Evolutionary conservation across 2,888 invertebrate genomes (phyloP), one percentile per base, ranked within the genome.

Genomic region (Spatulosminthurus flaviceps): DNA sequence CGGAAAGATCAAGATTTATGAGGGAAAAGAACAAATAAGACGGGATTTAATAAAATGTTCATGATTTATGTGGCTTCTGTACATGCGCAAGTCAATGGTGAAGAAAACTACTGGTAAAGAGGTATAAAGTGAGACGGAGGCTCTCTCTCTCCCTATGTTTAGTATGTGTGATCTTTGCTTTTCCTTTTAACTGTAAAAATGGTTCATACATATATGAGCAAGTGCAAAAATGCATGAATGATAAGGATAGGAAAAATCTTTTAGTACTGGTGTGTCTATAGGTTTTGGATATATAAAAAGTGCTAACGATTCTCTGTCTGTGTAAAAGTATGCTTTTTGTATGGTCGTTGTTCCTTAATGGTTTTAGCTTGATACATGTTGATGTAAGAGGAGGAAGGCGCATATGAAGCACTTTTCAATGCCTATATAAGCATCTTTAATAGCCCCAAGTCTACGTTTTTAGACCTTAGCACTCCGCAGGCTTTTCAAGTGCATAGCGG

Each of bases 11-110:
- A 79, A 82, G 82, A 82, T 82, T 82, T 82, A 82, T 82, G 79
- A 79, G 51, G 72, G 72, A 78, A 79, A 80, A 80, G 82, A 82
- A 82, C 82, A 82, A 82, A 82, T 82, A 82, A 78, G 82, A 77
- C 79, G 80, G 81, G 82, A 82, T 82, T 82, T 82, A 82, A 82
- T 82, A 82, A 82, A 82, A 82, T 82, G 79, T 78, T 71, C 78
- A 81, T 82, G 82, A 82, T 82, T 82, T 82, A 82, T 82, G 80
- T 69, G 80, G 76, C 77, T 81, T 73, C 79, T 71, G 61, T 66
- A 78, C 42, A 41, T 51, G 70, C 70, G 29, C 34, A 41, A 29
- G 26, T 22, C 64, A 64, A 16, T 51, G 51, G 51, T 51, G 51
- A 51, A 51, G 51, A n/a, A 51, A 51, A 51, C 51, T 4, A 51